phyloP scores from a whole-genome alignment of 2,113 vertebrate genomes.

The Paratilapia polleni region DNA sequence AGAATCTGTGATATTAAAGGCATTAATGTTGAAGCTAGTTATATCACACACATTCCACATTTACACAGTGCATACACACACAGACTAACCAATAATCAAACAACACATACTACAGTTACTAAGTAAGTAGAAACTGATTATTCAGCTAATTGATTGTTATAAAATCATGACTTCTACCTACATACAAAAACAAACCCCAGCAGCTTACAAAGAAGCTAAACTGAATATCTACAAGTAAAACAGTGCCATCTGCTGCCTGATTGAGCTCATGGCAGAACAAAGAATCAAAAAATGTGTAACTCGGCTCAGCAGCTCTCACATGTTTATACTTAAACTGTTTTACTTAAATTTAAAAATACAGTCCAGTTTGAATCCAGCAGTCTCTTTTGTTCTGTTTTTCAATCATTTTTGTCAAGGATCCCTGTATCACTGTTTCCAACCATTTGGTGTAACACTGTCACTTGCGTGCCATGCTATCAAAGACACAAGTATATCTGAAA shows the following conservation, averaged over 20 bases:
- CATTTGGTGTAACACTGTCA: neutral
- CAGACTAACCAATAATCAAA: neutral
- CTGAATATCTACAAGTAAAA: neutral
- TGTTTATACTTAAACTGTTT: neutral
- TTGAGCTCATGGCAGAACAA: slow-evolving; percentile 13
- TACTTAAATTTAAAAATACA: neutral
- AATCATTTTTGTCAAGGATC: neutral
- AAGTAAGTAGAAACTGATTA: neutral
- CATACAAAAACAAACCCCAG: slow-evolving; percentile 21
- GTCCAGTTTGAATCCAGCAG: neutral
- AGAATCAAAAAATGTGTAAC: neutral
- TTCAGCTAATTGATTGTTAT: neutral
- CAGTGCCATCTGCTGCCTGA: slow-evolving; percentile 53
- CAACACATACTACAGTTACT: neutral
- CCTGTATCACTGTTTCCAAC: neutral
- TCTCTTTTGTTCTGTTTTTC: neutral
- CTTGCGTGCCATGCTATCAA: neutral
- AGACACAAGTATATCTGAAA: slow-evolving; percentile 2
- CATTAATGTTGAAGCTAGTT: neutral
- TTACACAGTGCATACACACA: neutral
- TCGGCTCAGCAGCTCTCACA: neutral
- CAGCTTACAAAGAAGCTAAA: slow-evolving; percentile 11
- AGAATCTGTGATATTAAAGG: neutral
- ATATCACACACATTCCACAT: neutral
- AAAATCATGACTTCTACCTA: neutral